phyloP scores from a whole-genome alignment of 2,888 invertebrate species.

The Tiphia femorata region DNA sequence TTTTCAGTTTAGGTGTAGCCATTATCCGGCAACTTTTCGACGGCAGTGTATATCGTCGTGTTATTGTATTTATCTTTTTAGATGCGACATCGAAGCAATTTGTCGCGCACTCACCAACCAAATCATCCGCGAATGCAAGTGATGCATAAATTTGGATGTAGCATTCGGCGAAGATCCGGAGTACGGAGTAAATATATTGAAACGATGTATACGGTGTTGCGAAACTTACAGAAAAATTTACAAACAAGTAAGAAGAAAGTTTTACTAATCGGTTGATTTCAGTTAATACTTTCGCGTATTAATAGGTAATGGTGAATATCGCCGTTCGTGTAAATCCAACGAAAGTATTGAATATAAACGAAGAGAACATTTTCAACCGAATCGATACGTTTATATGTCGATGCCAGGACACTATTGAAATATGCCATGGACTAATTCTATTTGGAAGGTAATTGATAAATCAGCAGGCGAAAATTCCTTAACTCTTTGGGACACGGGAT shows the following conservation, averaged over 20 bases:
- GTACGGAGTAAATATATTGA: constrained; percentile 68
- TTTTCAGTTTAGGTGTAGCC: no score
- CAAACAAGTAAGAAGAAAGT: constrained; percentile 43
- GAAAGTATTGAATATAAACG: constrained; percentile 70
- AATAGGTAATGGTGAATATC: constrained; percentile 22
- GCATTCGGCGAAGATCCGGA: constrained; percentile 70
- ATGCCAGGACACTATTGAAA: constrained; percentile 72
- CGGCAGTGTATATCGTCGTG: no score
- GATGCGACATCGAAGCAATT: constrained; percentile 63
- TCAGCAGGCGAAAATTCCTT: not conserved
- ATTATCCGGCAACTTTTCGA: no score
- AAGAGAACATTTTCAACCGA: constrained; percentile 71
- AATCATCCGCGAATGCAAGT: constrained; percentile 70
- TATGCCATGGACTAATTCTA: constrained; percentile 72
- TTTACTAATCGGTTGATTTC: not conserved
- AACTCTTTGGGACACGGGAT: no score
- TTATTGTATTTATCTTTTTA: constrained; percentile 22
- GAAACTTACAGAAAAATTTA: constrained; percentile 70
- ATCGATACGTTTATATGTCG: constrained; percentile 72
- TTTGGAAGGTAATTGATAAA: constrained; percentile 69
- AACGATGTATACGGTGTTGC: constrained; percentile 70
- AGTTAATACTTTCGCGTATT: not conserved
- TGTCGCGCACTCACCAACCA: constrained; percentile 71
- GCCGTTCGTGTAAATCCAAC: constrained; percentile 22
- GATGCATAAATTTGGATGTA: constrained; percentile 68